Evolutionary conservation across 2,113 vertebrate genomes (phyloP).

Genomic region (Protomyctophum bolini): DNA sequence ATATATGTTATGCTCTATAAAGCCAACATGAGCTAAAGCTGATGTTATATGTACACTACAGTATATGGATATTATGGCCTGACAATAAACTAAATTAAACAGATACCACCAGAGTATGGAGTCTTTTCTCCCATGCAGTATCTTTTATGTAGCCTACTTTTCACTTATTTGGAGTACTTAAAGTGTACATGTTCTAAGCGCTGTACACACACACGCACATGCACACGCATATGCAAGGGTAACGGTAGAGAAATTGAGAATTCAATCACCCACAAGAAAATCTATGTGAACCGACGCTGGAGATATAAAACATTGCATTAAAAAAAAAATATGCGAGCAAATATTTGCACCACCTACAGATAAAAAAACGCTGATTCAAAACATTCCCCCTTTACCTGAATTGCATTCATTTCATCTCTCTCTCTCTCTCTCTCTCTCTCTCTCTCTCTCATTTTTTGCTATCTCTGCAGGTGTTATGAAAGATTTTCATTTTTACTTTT

Average conservation of each 20-base stretch:
- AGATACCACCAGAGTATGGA: too few species aligned
- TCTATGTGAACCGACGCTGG: constrained; percentile 16
- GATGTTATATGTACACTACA: too few species aligned
- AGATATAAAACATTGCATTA: constrained; percentile 39
- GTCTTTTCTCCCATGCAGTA: too few species aligned
- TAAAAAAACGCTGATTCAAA: constrained; percentile 67
- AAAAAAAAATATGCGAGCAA: constrained; percentile 46
- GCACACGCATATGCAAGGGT: not conserved
- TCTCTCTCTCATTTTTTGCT: constrained; percentile 67
- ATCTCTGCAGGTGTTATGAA: constrained; percentile 63
- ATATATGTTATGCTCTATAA: too few species aligned
- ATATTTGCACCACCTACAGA: constrained; percentile 45
- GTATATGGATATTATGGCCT: too few species aligned
- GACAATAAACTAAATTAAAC: too few species aligned
- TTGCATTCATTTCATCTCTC: too few species aligned
- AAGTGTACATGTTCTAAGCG: too few species aligned
- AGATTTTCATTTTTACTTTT: constrained; percentile 26
- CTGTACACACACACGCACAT: not conserved
- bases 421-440: too few species aligned
- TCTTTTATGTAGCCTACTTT: too few species aligned
- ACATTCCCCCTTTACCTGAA: constrained; percentile 15
- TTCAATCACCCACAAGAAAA: constrained; percentile 35
- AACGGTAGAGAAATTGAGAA: not conserved
- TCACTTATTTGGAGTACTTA: too few species aligned
- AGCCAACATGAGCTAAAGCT: too few species aligned